Base-by-base conservation (phyloP, 2,888 invertebrate genomes). In the Oligia strigilis region DNA sequence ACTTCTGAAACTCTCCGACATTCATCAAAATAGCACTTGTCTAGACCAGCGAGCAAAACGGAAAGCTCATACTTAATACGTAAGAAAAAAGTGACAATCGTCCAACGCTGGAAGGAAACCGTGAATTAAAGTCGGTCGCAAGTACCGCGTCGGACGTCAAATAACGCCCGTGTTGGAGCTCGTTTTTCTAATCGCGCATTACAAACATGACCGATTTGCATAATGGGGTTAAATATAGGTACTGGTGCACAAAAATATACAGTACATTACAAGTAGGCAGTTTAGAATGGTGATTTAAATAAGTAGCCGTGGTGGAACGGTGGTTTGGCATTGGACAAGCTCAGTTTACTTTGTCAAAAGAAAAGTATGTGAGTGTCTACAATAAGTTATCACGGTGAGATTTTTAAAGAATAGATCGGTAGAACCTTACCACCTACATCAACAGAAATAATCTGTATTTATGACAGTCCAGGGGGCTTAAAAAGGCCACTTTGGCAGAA, bases 151-250 rank as follows among this genome's bases (percentile, higher is more conserved):
- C 72, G 84, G 89, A 86, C 87, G 90, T 90, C 90, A 91, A 93
- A 92, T 92, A 90, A 88, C 89, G 86, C 85, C 84, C 78, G 82
- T 89, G 88, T 87, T 82, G 87, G 84, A 66, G 66, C 72, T 77
- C 77, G 88, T 85, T 85, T 87, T 85, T 85, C 77, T 87, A 85
- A 85, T 85, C 88, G 85, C 70, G 75, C 74, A 77, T 84, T 81
- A 74, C 88, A 85, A 87, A 85, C 85, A 85, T 87, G 81, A 73
- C 62, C 66, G 77, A 81, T 85, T 85, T 85, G 81, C 85, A 85
- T 85, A 85, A 85, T 85, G 77, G 75, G 66, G 75, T 87, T 77
- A 85, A 85, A 75, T 85, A 77, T 77, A 77, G 66, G 36, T 62
- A 77, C 72, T 40, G 14, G 62, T 60, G 85, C 79, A 84, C 85